These are phyloP conservation scores for Ambastaia sidthimunki DNA, from an alignment of 2,797 vertebrate genomes.

Conservation along the genomic window DNA sequence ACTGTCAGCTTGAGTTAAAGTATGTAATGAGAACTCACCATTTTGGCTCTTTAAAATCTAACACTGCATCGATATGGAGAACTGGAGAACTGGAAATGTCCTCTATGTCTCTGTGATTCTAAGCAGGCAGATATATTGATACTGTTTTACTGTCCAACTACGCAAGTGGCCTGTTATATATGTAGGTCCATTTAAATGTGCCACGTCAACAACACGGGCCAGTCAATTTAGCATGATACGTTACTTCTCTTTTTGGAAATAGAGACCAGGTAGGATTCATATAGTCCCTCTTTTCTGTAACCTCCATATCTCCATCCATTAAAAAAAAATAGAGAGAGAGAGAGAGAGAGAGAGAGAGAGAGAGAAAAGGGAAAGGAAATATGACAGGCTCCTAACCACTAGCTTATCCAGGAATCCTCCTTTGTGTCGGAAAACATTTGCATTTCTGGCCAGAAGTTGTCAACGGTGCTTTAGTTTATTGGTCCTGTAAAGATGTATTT, in stretches of 20 bases:
- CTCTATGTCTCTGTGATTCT: constrained; percentile 30
- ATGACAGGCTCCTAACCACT: constrained; percentile 63
- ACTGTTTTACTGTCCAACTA: constrained; percentile 60
- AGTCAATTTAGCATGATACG: constrained; percentile 50
- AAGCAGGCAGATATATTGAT: constrained; percentile 69
- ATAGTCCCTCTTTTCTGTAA: constrained; percentile 58
- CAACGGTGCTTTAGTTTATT: constrained; percentile 55
- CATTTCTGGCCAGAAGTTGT: constrained; percentile 60
- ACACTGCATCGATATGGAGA: constrained; percentile 51
- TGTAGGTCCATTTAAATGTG: constrained; percentile 74
- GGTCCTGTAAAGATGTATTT: constrained; percentile 31
- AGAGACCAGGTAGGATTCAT: constrained; percentile 62
- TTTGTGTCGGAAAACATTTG: constrained; percentile 63
- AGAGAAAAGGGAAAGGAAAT: constrained; percentile 57
- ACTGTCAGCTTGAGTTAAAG: background rate
- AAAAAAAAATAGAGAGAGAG: background rate
- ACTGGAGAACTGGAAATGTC: constrained; percentile 12
- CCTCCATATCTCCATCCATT: constrained; percentile 67
- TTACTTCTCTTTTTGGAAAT: constrained; percentile 80
- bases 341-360: background rate
- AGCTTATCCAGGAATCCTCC: constrained; percentile 30
- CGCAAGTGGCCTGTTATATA: constrained; percentile 57
- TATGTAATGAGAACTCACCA: constrained; percentile 81
- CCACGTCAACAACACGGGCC: constrained; percentile 62
- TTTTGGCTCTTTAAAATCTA: constrained; percentile 65